phyloP scores from a whole-genome alignment of 1,140 invertebrate genomes.

The Antheraea mylitta region DNA sequence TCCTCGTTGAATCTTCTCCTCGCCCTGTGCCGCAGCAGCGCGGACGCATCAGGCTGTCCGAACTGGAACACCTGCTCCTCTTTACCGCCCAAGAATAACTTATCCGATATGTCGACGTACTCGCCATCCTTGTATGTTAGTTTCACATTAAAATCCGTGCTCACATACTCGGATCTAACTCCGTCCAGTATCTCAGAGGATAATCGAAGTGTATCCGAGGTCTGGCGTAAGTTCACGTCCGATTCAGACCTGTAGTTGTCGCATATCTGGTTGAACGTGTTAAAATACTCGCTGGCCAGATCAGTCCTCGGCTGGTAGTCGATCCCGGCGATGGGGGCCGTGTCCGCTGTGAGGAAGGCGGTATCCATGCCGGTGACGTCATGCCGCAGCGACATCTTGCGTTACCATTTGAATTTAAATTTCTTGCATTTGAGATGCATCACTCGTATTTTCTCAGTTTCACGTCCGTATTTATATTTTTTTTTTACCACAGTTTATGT shows the following conservation, averaged over 20 bases:
- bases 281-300: conserved; percentile 66
- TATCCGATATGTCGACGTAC: conserved; percentile 35
- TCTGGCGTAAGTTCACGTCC: conserved; percentile 50
- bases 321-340: conserved; percentile 46
- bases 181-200: conserved; percentile 63
- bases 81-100: conserved; percentile 46
- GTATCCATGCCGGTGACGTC: conserved; percentile 56
- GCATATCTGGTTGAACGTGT: conserved; percentile 70
- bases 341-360: conserved; percentile 58
- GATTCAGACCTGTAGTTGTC: conserved; percentile 60
- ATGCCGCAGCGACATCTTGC: conserved; percentile 55
- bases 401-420: conserved; percentile 40
- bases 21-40: conserved; percentile 57
- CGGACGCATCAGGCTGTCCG: conserved; percentile 67
- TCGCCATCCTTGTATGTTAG: conserved; percentile 3
- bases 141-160: conserved; percentile 49
- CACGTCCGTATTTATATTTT: conserved; percentile 8
- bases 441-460: conserved; percentile 24
- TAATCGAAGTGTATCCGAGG: conserved; percentile 57
- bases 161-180: conserved; percentile 54
- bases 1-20: conserved; percentile 62
- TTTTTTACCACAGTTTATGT: background rate
- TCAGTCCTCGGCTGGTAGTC: conserved; percentile 54
- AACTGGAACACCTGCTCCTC: conserved; percentile 67
- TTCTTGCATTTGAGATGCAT: conserved; percentile 47